Percentiles rank a stretch among this genome's conserved stretches.
Conservation (phyloP, 2,888 invertebrate genomes). For the Cephus pulcher region DNA sequence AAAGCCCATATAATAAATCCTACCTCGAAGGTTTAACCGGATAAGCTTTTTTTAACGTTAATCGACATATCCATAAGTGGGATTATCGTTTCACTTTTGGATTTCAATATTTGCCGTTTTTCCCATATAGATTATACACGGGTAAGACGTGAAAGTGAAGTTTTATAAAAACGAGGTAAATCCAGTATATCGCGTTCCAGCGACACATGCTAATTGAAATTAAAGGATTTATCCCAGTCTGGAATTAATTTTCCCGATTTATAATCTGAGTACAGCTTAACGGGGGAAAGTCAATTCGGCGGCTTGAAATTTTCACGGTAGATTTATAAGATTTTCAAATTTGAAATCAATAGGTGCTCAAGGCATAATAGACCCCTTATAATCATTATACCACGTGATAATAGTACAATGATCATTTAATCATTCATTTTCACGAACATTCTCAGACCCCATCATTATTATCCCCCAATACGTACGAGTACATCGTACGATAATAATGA, state of each 20-base stretch:
- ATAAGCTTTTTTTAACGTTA: background rate
- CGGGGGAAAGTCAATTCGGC: background rate
- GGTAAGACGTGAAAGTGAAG: too few relatives aligned
- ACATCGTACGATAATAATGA: too few relatives aligned
- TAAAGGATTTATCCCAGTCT: background rate
- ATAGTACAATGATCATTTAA: background rate
- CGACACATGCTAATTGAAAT: background rate
- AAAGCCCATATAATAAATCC: background rate
- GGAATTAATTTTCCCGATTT: background rate
- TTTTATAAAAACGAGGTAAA: background rate
- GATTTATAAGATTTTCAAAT: background rate
- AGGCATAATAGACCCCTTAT: background rate
- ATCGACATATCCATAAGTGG: background rate
- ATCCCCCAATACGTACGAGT: background rate
- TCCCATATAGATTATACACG: background rate
- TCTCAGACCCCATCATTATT: too few relatives aligned
- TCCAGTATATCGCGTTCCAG: background rate
- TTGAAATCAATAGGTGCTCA: background rate
- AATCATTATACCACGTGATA: background rate
- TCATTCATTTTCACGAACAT: background rate
- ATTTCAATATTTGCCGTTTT: background rate
- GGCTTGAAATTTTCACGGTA: background rate
- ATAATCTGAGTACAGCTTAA: background rate
- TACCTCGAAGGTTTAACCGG: background rate
- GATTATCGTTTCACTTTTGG: background rate